Evolutionary conservation across 1,140 invertebrate species (phyloP).

Genomic region (Neocloeon triangulifer): DNA sequence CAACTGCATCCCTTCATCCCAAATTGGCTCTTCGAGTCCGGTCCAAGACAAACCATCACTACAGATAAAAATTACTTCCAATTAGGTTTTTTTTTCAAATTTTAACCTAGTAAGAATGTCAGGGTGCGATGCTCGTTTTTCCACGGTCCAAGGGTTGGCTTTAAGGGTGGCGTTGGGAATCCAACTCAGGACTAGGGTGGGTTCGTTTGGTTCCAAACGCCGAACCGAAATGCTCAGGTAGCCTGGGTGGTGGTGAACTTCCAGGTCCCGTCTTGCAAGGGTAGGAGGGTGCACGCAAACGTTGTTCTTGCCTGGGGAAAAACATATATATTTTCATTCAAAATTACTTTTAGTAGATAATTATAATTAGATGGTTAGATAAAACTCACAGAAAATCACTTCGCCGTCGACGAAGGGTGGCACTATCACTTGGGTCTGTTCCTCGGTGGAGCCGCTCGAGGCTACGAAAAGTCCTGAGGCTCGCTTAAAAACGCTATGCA

Average conservation of each 20-base stretch:
- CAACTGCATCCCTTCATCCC: slow-evolving; percentile 1
- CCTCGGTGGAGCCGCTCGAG: slow-evolving; percentile 51
- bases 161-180: slow-evolving; percentile 77
- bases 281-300: slow-evolving; percentile 87
- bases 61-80: slow-evolving; percentile 1
- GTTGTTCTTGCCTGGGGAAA: slow-evolving; percentile 44
- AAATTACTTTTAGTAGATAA: neutral
- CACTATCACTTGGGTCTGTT: slow-evolving; percentile 28
- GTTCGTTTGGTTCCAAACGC: slow-evolving; percentile 34
- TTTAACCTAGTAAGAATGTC: slow-evolving; percentile 9
- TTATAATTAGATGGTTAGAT: neutral
- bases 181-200: slow-evolving; percentile 77
- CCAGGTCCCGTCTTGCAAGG: slow-evolving; percentile 41
- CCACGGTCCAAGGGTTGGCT: slow-evolving; percentile 57
- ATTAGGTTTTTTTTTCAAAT: slow-evolving; percentile 7
- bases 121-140: slow-evolving; percentile 19
- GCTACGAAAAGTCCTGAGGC: too few species aligned
- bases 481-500: too few species aligned
- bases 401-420: slow-evolving; percentile 53
- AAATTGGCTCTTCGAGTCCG: slow-evolving; percentile 6
- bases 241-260: slow-evolving; percentile 72
- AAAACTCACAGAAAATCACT: slow-evolving; percentile 50
- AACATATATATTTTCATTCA: neutral
- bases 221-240: slow-evolving; percentile 68
- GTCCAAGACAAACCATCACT: slow-evolving; percentile 2